Base-by-base conservation (phyloP, 2,113 vertebrate species). In the Lepidothrix coronata region DNA sequence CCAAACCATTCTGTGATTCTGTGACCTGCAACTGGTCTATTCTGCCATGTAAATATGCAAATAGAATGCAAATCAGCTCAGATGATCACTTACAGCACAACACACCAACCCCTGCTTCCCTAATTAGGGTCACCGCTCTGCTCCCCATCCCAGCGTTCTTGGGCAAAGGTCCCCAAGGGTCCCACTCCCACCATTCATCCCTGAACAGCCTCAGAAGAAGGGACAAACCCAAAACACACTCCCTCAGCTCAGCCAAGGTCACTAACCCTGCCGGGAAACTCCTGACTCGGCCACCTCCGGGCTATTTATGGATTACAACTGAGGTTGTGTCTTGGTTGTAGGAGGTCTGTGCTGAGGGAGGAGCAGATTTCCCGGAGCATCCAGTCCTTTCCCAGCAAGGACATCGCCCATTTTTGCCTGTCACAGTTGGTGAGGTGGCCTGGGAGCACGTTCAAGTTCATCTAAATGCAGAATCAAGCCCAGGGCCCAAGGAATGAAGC, bases 201-300 rank as follows among this genome's bases (percentile, higher is more conserved):
- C 0, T 0, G 8, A 48, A 1, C 24, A 9, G 0, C 30, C 49
- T 21, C 5, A 0, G 85, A 39, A 67, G 14, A 46, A 67, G 33
- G 28, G 39, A 17, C 9, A 58, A 46, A 82, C 8, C 88, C 48
- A 2, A 24, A 74, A 0, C 5, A 8, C 2, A 0, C 68, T 58
- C 46, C 39, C 39, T 39, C 39, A 39, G 81, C 73, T 7, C 78
- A 79, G 70, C 48, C 48, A 52, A 89, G 43, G 84, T 35, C 84
- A 12, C 41, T 76, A 66, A 4, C 55, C 57, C 71, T 80, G 57
- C 70, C 0, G 1, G 66, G 91, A 82, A 90, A 73, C 8, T 43
- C 83, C 93, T 70, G 74, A 43, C 84, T 75, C 83, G 44, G 91
- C 63, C 1, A 41, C 39, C 81, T 39, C 54, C 37, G 28, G 72